Evolutionary conservation across 2,888 invertebrate genomes (phyloP).

Genomic region (Altica lythri): DNA sequence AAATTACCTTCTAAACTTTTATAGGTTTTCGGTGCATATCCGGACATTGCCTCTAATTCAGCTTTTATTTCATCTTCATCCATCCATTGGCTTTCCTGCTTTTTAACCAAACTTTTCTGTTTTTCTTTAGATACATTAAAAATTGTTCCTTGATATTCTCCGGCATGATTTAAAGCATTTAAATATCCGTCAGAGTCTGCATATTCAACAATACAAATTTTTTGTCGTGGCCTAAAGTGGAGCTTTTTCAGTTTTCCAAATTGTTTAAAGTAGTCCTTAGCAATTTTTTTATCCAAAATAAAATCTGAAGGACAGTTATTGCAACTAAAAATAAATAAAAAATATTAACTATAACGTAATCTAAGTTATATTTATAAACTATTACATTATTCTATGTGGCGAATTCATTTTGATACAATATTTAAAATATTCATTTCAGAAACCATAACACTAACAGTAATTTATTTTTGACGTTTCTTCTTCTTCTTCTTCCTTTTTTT

Average conservation of each 20-base stretch:
- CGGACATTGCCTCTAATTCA: conserved; percentile 71
- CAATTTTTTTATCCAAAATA: conserved; percentile 65
- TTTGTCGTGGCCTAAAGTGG: conserved; percentile 66
- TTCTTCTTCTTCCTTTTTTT: too few species aligned
- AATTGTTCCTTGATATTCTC: conserved; percentile 65
- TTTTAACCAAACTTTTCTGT: conserved; percentile 23
- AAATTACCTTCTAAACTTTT: conserved; percentile 17
- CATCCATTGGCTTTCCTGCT: conserved; percentile 60
- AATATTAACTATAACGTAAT: not conserved
- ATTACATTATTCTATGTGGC: conserved; percentile 21
- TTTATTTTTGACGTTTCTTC: too few species aligned
- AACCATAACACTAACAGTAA: too few species aligned
- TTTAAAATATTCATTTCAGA: too few species aligned
- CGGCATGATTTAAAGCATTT: conserved; percentile 65
- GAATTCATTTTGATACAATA: too few species aligned
- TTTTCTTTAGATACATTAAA: conserved; percentile 54
- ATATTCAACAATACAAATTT: conserved; percentile 73
- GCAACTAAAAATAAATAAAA: conserved; percentile 58
- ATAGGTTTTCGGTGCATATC: conserved; percentile 29
- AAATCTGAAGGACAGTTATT: conserved; percentile 68
- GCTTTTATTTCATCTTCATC: conserved; percentile 71
- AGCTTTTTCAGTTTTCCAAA: conserved; percentile 74
- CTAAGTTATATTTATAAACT: not conserved
- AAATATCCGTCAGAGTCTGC: conserved; percentile 64
- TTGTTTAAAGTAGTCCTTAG: conserved; percentile 70